Evolutionary conservation across 2,888 invertebrate genomes (phyloP), one percentile per base, ranked within the genome.

Genomic region (Flexamia atlantica): DNA sequence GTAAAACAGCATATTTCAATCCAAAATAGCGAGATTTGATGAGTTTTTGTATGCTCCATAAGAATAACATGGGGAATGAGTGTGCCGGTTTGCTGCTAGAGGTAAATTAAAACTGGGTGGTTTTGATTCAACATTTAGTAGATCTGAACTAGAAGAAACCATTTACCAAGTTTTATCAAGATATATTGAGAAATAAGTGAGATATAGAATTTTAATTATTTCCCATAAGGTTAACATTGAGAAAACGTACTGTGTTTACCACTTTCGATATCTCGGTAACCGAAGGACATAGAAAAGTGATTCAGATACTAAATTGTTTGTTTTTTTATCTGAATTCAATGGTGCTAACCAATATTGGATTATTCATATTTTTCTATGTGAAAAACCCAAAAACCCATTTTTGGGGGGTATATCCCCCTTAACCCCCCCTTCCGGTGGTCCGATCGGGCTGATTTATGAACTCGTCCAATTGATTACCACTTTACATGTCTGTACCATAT

Each of bases 251-350:
- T 53, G 23, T 53, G 20, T 53, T 23, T 53, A 53, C 20, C 5
- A 5, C 14, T 53, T 53, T 53, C 14, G 23, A 53, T 53, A 53
- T 53, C 53, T 53, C 53, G 53, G 53, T 53, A 53, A 53, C 53
- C 53, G 10, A 23, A 23, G 2, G 53, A 53, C 10, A 20, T 53
- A 53, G 53, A 53, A 23, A 20, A 53, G 23, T 12, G 23, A 5
- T 23, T 20, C 2, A 53, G 10, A 23, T 20, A 53, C 53, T 20
- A 23, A 53, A 23, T 53, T 20, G 53, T 53, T 5, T 53, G 14
- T 20, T 53, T 53, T 53, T 53, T 53, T 23, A 53, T 20, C 20
- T 53, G 23, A 53, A 23, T 53, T 14, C 10, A 53, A 53, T 53
- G 23, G 53, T 53, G 20, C 2, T 23, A 23, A 23, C 7, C 5